Evolutionary conservation across 2,888 invertebrate species (phyloP).

Genomic region (Chromoteleia sp.): DNA sequence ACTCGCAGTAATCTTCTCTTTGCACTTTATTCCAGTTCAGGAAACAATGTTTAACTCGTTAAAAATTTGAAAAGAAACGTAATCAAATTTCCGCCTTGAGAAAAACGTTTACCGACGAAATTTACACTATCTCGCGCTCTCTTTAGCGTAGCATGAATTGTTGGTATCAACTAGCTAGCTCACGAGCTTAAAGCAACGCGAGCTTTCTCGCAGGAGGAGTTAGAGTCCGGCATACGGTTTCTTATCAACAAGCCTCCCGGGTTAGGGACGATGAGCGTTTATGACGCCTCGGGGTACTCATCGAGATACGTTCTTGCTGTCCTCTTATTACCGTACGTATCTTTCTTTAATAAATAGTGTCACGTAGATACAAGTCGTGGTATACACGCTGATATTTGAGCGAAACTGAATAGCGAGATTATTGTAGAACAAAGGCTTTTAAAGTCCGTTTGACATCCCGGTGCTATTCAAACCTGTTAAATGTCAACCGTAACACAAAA

Average conservation of each 20-base stretch:
- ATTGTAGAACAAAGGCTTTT: neutral
- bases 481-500: neutral
- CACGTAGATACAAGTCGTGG: neutral
- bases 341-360: slow-evolving; percentile 28
- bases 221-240: slow-evolving; percentile 58
- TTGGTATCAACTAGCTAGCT: slow-evolving; percentile 52
- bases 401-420: slow-evolving; percentile 9
- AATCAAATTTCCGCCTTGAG: slow-evolving; percentile 17
- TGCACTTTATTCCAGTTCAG: slow-evolving; percentile 5
- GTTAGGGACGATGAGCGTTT: slow-evolving; percentile 68
- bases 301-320: slow-evolving; percentile 69
- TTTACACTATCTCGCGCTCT: slow-evolving; percentile 19
- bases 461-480: neutral
- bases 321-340: slow-evolving; percentile 40
- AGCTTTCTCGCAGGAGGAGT: slow-evolving; percentile 58
- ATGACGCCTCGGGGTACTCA: slow-evolving; percentile 66
- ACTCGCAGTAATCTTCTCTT: neutral
- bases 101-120: slow-evolving; percentile 21
- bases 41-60: slow-evolving; percentile 1
- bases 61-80: slow-evolving; percentile 16
- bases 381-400: neutral
- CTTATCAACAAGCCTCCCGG: slow-evolving; percentile 72
- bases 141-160: slow-evolving; percentile 16
- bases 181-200: slow-evolving; percentile 7
- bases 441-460: neutral